Base-by-base conservation (phyloP, 2,113 vertebrate genomes). In the Scortum barcoo region DNA sequence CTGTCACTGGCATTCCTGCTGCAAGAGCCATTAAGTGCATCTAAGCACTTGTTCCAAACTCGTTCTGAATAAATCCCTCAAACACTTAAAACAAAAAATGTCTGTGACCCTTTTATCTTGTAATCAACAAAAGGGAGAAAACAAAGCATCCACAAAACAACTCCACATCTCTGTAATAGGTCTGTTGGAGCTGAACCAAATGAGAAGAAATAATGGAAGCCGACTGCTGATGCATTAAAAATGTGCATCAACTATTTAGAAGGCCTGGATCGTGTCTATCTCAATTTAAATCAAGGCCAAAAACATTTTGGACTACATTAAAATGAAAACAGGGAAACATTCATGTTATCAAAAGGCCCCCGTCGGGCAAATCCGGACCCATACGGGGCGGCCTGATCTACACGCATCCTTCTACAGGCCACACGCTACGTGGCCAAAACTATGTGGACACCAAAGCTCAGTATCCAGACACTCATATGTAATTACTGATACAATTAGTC, bases 221-320 rank as follows among this genome's bases (percentile, higher is more conserved):
- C 1, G 61, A 54, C 75, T 88, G 80, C 86, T 81, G 80, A 86
- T 82, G 79, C 86, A 91, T 88, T 81, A 86, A 80, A 88, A 77
- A 89, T 85, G 77, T 74, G 62, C 86, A 89, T 90, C 78, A 89
- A 91, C 71, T 80, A 82, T 89, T 90, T 82, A 86, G 61, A 86
- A 72, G 63, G 66, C 28, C 67, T 58, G 54, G 63, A 79, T 83
- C 72, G 68, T 58, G 79, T 82, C 72, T 60, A 53, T 78, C 83
- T 84, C 69, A 66, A 75, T 89, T 67, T 36, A 66, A 81, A 72
- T 72, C 72, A 76, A 44, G 36, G 80, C 57, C 58, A 76, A 51
- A 51, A 78, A 24, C 58, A 70, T 80, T 87, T 75, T 63, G 77
- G 71, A 68, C 67, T 46, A 40, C 76, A 90, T 78, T 73, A 40